phyloP scores from a whole-genome alignment of 2,888 invertebrate genomes.

The Lochmaea capreae region DNA sequence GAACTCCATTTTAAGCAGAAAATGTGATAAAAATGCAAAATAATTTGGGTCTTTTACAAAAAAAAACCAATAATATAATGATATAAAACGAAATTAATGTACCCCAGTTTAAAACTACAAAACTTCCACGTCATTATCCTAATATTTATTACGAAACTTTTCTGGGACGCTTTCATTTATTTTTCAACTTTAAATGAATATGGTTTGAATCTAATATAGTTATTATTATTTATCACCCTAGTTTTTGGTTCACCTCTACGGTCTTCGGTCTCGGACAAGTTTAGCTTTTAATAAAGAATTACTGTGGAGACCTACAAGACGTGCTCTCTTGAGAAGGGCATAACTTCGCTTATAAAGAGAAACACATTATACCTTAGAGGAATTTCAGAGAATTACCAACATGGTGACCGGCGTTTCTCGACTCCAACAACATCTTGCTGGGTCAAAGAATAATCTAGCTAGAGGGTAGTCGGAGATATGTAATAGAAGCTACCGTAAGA shows the following conservation, averaged over 20 bases:
- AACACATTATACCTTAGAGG: constrained; percentile 64
- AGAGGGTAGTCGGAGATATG: constrained; percentile 53
- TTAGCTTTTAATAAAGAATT: constrained; percentile 44
- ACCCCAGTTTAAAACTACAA: background rate
- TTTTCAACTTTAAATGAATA: background rate
- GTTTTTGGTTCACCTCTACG: constrained; percentile 34
- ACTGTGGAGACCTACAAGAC: constrained; percentile 48
- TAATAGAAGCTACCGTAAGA: constrained; percentile 56
- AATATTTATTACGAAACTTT: constrained; percentile 4
- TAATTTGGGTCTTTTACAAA: no score
- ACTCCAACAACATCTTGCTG: constrained; percentile 56
- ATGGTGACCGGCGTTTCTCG: constrained; percentile 56
- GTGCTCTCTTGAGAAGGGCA: constrained; percentile 50
- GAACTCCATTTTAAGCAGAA: no score
- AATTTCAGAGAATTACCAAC: constrained; percentile 57
- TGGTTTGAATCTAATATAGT: constrained; percentile 18
- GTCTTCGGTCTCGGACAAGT: constrained; percentile 30
- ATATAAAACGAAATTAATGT: background rate
- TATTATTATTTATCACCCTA: constrained; percentile 39
- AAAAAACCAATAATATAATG: no score
- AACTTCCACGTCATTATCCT: background rate
- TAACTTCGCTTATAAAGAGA: constrained; percentile 62
- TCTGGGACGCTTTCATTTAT: background rate
- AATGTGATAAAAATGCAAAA: no score
- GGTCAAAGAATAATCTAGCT: constrained; percentile 62